Evolutionary conservation across 2,113 vertebrate species (phyloP).

Genomic region (Phocoena phocoena): DNA sequence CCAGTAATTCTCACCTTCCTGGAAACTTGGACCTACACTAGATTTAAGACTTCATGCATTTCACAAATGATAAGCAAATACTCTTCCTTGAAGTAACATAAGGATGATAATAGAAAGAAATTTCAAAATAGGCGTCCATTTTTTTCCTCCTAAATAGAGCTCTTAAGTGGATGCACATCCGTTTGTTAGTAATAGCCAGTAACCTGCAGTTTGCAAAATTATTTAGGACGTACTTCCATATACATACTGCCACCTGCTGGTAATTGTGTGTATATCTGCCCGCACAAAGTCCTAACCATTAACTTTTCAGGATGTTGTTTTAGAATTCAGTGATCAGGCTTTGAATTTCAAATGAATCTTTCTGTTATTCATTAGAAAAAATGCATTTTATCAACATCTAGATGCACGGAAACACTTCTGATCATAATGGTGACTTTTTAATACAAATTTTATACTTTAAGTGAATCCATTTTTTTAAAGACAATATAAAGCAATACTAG

Average conservation of each 20-base stretch:
- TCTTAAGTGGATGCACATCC: background rate
- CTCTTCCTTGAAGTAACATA: background rate
- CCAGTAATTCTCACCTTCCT: background rate
- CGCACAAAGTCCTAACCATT: background rate
- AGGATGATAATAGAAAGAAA: background rate
- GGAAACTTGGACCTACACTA: background rate
- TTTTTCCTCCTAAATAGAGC: background rate
- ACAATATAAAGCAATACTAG: background rate
- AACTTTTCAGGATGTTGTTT: background rate
- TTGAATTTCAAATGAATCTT: background rate
- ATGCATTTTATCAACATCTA: background rate
- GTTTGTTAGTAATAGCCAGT: background rate
- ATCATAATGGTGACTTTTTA: background rate
- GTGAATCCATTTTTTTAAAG: background rate
- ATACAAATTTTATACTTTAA: background rate
- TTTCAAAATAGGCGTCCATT: background rate
- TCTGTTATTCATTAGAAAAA: background rate
- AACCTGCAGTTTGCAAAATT: background rate
- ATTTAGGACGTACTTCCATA: conserved; percentile 21
- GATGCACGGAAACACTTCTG: background rate
- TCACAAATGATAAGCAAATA: background rate
- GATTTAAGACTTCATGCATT: background rate
- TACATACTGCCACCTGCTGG: conserved; percentile 76
- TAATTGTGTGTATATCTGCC: background rate
- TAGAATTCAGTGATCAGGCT: background rate